Conservation (phyloP, 2,113 vertebrate species). For the Lates calcarifer region DNA sequence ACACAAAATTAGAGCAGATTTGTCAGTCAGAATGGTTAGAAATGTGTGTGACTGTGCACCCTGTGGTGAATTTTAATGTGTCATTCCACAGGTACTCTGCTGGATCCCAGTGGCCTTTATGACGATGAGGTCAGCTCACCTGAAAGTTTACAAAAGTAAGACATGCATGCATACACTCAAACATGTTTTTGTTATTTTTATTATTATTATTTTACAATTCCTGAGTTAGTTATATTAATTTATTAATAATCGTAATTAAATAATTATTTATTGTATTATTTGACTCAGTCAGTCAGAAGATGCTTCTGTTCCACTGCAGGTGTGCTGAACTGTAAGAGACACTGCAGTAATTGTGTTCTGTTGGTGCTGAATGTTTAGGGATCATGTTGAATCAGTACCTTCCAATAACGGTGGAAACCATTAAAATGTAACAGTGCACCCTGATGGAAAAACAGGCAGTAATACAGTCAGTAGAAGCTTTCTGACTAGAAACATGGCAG, state of each 20-base stretch:
- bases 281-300: background rate
- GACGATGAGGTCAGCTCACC: conserved; percentile 96
- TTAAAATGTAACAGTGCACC: background rate
- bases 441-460: background rate
- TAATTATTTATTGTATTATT: too few species aligned
- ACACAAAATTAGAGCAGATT: background rate
- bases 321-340: background rate
- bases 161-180: background rate
- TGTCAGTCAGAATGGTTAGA: background rate
- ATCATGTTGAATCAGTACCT: background rate
- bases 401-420: background rate
- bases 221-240: too few species aligned
- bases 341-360: background rate
- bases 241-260: too few species aligned
- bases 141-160: conserved; percentile 98
- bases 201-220: background rate
- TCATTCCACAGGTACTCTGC: conserved; percentile 89
- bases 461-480: background rate
- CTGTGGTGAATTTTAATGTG: background rate
- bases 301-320: background rate
- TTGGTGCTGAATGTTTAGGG: background rate
- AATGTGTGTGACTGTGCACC: background rate
- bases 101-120: conserved; percentile 93
- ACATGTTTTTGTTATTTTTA: background rate
- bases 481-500: background rate